Conservation (phyloP, 2,113 vertebrate genomes). For the Okapia johnstoni region DNA sequence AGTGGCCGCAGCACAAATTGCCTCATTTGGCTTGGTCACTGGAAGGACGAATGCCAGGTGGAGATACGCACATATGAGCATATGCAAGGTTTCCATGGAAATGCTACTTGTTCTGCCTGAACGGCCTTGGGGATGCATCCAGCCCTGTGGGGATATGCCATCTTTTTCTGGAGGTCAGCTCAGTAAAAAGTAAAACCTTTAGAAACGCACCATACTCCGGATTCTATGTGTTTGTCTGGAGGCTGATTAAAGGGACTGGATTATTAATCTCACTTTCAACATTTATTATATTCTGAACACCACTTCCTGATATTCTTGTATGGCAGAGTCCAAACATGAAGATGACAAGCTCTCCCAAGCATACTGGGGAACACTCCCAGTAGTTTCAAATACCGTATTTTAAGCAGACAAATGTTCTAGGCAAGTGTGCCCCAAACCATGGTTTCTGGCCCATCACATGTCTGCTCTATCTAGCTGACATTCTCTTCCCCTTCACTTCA, state of each 20-base stretch:
- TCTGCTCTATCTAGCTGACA: background rate
- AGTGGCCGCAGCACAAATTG: background rate
- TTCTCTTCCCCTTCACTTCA: constrained; percentile 19
- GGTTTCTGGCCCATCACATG: constrained; percentile 9
- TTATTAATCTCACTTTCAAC: background rate
- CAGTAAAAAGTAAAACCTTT: background rate
- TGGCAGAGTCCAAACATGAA: constrained; percentile 29
- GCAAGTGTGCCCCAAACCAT: constrained; percentile 27
- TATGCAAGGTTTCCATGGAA: constrained; percentile 48
- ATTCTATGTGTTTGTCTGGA: background rate
- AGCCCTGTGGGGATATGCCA: background rate
- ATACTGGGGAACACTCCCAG: background rate
- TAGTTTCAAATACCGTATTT: constrained; percentile 25
- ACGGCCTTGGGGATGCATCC: background rate
- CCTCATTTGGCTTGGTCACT: constrained; percentile 43
- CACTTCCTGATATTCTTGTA: background rate
- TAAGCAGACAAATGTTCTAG: constrained; percentile 37
- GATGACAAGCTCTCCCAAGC: constrained; percentile 18
- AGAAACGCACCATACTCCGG: background rate
- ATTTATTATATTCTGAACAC: background rate
- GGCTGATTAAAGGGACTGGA: background rate
- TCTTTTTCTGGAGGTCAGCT: constrained; percentile 15
- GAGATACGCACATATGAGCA: background rate
- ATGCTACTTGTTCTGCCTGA: background rate
- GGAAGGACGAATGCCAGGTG: background rate